Conservation (phyloP, 1,140 invertebrate genomes). For the Sipha flava region DNA sequence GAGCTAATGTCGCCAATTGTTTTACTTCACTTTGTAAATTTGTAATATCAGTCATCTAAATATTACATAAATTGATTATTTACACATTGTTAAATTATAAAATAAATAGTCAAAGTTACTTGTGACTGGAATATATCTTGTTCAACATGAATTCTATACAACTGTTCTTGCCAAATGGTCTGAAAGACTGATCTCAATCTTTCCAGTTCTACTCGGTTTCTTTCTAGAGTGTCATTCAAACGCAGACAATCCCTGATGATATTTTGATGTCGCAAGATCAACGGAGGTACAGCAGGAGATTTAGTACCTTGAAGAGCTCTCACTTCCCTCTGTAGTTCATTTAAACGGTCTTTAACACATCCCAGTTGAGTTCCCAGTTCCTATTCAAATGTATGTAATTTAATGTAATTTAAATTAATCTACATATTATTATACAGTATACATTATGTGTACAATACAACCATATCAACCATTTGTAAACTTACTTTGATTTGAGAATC, state of each 20-base stretch:
- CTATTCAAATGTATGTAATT: constrained; percentile 39
- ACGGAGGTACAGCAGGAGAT: constrained; percentile 48
- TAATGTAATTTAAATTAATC: neutral
- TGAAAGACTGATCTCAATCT: constrained; percentile 54
- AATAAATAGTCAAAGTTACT: constrained; percentile 40
- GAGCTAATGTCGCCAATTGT: constrained; percentile 53
- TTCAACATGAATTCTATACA: constrained; percentile 58
- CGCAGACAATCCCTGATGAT: constrained; percentile 53
- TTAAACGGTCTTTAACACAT: constrained; percentile 55
- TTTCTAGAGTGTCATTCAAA: constrained; percentile 55
- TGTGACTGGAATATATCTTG: constrained; percentile 60
- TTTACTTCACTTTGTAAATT: constrained; percentile 57
- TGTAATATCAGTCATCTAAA: constrained; percentile 58
- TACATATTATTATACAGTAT: neutral
- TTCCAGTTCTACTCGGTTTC: constrained; percentile 57
- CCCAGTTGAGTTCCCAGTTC: constrained; percentile 55
- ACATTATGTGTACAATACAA: too few species aligned
- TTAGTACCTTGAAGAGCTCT: constrained; percentile 48
- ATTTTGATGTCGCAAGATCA: constrained; percentile 51
- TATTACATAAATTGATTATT: constrained; percentile 33
- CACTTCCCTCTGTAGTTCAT: constrained; percentile 56
- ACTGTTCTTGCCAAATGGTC: constrained; percentile 58
- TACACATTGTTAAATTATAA: neutral
- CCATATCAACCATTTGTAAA: too few species aligned
- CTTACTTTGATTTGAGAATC: constrained; percentile 53